Evolutionary conservation across 2,888 invertebrate genomes (phyloP).

Genomic region (Melieria omissa): DNA sequence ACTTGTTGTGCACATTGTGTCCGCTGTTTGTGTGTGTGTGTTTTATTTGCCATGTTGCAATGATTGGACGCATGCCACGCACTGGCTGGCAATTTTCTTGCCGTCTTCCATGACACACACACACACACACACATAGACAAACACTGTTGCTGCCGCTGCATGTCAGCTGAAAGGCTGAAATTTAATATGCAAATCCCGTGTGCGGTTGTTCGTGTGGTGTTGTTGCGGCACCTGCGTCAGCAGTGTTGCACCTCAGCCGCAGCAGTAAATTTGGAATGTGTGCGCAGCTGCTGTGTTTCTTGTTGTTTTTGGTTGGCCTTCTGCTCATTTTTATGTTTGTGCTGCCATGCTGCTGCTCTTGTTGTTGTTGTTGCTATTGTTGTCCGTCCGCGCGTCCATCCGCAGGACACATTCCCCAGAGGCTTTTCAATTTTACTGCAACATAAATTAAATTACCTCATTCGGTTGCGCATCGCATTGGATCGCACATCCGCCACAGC

Average conservation of each 20-base stretch:
- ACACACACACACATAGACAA: background rate
- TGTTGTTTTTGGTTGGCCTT: too few species aligned
- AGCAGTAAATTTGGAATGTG: slow-evolving; percentile 11
- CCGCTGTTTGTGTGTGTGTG: slow-evolving; percentile 11
- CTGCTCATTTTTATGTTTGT: background rate
- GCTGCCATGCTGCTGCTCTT: background rate
- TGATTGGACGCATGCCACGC: slow-evolving; percentile 22
- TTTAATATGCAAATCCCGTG: slow-evolving; percentile 20
- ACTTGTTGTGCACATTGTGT: slow-evolving; percentile 17
- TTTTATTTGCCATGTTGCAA: slow-evolving; percentile 17
- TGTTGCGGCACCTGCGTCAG: slow-evolving; percentile 24
- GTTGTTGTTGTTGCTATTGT: background rate
- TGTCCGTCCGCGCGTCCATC: slow-evolving; percentile 30
- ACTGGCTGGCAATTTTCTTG: slow-evolving; percentile 13
- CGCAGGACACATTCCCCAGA: slow-evolving; percentile 45
- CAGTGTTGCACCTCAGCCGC: slow-evolving; percentile 19
- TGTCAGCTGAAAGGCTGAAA: slow-evolving; percentile 20
- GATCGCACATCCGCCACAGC: slow-evolving; percentile 13
- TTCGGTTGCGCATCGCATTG: slow-evolving; percentile 29
- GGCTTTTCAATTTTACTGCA: slow-evolving; percentile 52
- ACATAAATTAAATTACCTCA: slow-evolving; percentile 52
- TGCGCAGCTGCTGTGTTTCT: slow-evolving; percentile 3
- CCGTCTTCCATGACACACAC: background rate
- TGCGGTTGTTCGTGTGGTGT: slow-evolving; percentile 3
- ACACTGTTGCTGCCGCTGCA: background rate